Evolutionary conservation across 2,888 invertebrate genomes (phyloP).

Genomic region (Lasioglossum leucozonium): DNA sequence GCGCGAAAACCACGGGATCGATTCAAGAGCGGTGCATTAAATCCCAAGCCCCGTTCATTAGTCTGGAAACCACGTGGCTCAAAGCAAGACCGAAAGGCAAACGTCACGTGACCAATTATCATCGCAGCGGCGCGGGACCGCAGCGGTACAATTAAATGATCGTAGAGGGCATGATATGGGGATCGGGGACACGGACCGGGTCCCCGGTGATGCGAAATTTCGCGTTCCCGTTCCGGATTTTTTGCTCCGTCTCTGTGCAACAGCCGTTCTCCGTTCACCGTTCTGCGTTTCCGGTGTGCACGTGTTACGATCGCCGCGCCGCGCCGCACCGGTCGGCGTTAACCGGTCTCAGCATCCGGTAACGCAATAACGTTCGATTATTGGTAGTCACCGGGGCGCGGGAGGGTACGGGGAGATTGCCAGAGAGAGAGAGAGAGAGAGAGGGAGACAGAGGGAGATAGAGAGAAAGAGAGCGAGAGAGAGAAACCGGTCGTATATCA

Average conservation of each 20-base stretch:
- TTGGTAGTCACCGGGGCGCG: constrained; percentile 70
- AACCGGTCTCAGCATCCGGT: constrained; percentile 60
- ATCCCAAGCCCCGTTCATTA: constrained; percentile 1
- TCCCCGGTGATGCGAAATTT: not conserved
- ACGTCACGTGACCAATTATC: constrained; percentile 15
- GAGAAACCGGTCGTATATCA: constrained; percentile 78
- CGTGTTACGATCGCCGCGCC: constrained; percentile 52
- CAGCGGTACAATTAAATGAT: constrained; percentile 9
- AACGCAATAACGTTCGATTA: constrained; percentile 83
- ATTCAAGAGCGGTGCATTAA: not conserved
- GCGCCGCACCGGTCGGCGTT: not conserved
- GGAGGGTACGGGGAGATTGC: not conserved
- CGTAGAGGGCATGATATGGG: not conserved
- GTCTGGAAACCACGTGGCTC: constrained; percentile 9
- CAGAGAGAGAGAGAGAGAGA: not conserved
- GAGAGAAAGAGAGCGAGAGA: no score
- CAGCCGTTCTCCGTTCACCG: constrained; percentile 46
- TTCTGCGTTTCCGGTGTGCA: constrained; percentile 46
- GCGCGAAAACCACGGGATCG: constrained; percentile 10
- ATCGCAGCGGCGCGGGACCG: not conserved
- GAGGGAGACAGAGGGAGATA: not conserved
- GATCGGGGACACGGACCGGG: not conserved
- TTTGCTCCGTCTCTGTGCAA: not conserved
- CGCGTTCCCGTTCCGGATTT: not conserved
- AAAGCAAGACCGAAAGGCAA: constrained; percentile 14